A percentile compares a stretch with the other conserved stretches of the same genome.
phyloP scores from a whole-genome alignment of 2,888 invertebrate species.

The Lypha dubia region DNA sequence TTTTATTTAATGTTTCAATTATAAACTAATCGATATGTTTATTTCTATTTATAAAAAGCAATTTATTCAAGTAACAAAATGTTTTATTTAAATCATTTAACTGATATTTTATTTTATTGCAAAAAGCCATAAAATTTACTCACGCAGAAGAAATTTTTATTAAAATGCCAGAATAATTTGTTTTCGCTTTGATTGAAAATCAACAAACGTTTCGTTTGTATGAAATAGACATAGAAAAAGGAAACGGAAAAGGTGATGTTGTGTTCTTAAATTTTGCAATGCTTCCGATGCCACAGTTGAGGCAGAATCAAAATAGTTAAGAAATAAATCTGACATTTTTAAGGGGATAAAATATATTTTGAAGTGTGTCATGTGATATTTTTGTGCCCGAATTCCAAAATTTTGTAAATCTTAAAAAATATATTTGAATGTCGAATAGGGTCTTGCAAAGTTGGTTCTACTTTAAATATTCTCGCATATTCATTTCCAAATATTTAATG shows the following conservation, averaged over 20 bases:
- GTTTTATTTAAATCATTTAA: slow-evolving; percentile 14
- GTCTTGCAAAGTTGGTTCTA: no score
- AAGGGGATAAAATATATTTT: no score
- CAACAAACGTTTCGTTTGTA: slow-evolving; percentile 1
- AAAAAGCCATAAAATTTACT: slow-evolving; percentile 32
- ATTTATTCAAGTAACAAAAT: not conserved
- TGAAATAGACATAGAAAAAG: not conserved
- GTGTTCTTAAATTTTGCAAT: not conserved
- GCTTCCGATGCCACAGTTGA: no score
- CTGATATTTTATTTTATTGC: not conserved
- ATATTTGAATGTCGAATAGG: no score
- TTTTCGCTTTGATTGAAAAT: not conserved
- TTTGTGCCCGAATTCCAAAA: no score
- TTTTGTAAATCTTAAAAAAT: no score
- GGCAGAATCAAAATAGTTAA: no score
- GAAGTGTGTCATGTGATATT: no score
- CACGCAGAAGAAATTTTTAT: slow-evolving; percentile 10
- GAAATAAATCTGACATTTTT: no score
- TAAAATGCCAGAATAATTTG: slow-evolving; percentile 3
- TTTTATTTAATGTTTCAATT: not conserved
- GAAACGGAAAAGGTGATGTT: not conserved
- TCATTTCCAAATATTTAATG: no score
- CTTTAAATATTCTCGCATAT: no score
- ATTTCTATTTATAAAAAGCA: not conserved
- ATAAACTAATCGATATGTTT: not conserved